Base-by-base conservation (phyloP, 2,797 vertebrate species). In the Pipistrellus pipistrellus region DNA sequence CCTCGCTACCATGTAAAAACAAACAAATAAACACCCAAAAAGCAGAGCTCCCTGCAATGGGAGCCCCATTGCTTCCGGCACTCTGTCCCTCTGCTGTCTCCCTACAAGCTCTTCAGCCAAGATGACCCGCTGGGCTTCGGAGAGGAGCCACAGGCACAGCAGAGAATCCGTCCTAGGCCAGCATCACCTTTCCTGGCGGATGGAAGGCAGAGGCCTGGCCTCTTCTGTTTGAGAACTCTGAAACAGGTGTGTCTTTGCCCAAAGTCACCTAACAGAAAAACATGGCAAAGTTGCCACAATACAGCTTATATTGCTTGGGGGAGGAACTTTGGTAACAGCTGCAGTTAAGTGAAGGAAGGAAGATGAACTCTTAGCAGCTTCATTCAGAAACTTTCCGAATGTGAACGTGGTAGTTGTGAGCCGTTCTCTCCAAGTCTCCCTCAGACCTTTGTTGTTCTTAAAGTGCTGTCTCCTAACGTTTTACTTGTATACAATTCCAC, bases 401-500 rank as follows among this genome's bases (percentile, higher is more conserved):
- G 99, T 99, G 98, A 0, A 99, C 98, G 51, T 98, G 99, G 97
- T 98, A 98, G 94, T 99, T 99, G 96, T 98, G 99, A 96, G 98
- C 98, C 2, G 98, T 98, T 7, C 99, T 98, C 97, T 98, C 46
- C 41, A 98, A 98, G 98, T 51, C 98, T 99, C 59, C 98, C 98
- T 0, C 98, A 48, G 21, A 69, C 51, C 12, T 17, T 32, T 80
- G 55, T 48, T 12, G 44, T 17, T 30, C 2, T 84, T 72, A 83
- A 48, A 99, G 98, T 99, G 98, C 98, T 99, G 99, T 99, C 98
- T 96, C 98, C 98, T 69, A 99, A 99, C 98, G 98, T 98, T 98
- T 96, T 99, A 98, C 97, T 99, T 95, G 97, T 99, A 83, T 98
- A 99, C 93, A 98, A 98, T 48, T 98, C 98, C 17, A 97, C 97